Conservation (phyloP, 64 coral and sea anemone genomes). For the Porites australiensis region DNA sequence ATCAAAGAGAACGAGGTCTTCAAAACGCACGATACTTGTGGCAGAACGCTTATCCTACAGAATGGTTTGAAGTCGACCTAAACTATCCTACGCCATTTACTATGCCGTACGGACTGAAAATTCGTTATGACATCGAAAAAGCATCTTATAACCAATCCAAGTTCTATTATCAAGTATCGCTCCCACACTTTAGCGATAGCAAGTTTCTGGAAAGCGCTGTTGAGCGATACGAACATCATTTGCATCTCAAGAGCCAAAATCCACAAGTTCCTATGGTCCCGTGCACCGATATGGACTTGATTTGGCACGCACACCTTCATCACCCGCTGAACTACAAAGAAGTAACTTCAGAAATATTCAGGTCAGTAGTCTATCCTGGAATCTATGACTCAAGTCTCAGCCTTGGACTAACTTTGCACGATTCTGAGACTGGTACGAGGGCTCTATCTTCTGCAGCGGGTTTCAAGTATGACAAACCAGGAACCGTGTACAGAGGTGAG, state of each 20-base stretch:
- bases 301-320: conserved; percentile 37
- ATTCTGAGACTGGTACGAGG: background rate
- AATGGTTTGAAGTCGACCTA: conserved; percentile 66
- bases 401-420: too few relatives aligned
- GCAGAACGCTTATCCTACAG: conserved; percentile 28
- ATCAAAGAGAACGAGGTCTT: background rate
- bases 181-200: conserved; percentile 71
- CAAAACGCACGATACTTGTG: conserved; percentile 42
- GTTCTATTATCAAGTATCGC: conserved; percentile 78
- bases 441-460: background rate
- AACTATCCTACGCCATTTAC: background rate
- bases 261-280: conserved; percentile 13
- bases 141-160: background rate
- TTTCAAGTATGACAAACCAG: too few relatives aligned
- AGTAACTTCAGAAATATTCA: conserved; percentile 37
- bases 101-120: conserved; percentile 10
- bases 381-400: background rate
- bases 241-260: conserved; percentile 54
- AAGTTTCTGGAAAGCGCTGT: conserved; percentile 44
- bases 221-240: conserved; percentile 59
- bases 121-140: conserved; percentile 43
- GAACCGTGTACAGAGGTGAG: too few relatives aligned
- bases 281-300: conserved; percentile 18
- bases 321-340: conserved; percentile 39
- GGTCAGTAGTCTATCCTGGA: background rate